Conservation (phyloP, 2,797 vertebrate species). For the Brachymystax lenok region DNA sequence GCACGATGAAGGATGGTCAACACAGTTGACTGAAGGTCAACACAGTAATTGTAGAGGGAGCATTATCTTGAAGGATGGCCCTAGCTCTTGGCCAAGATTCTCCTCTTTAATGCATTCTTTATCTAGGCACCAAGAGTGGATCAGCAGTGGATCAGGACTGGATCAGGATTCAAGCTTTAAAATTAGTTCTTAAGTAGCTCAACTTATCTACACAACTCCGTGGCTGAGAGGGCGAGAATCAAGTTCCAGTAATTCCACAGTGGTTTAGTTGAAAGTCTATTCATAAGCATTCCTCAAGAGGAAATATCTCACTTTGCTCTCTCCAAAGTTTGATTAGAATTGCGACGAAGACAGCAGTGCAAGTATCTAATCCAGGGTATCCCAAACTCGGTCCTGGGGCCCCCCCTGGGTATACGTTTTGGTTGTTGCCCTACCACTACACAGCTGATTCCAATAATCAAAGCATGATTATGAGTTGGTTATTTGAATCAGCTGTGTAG, state of each 20-base stretch:
- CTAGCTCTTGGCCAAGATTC: conserved; percentile 44
- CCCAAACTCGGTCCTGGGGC: too few relatives aligned
- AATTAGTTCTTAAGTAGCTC: conserved; percentile 4
- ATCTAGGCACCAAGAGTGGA: not conserved
- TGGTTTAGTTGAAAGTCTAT: not conserved
- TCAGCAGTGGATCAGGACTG: too few relatives aligned
- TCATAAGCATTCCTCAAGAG: conserved; percentile 16
- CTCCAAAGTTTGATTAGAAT: conserved; percentile 22
- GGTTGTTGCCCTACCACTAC: too few relatives aligned
- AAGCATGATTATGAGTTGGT: too few relatives aligned
- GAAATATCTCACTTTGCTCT: not conserved
- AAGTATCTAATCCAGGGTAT: conserved; percentile 9
- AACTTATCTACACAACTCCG: not conserved
- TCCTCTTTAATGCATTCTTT: conserved; percentile 36
- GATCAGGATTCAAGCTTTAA: not conserved
- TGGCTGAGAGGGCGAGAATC: not conserved
- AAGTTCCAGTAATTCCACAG: not conserved
- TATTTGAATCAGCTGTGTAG: too few relatives aligned
- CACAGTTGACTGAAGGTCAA: conserved; percentile 58
- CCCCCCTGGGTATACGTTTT: too few relatives aligned
- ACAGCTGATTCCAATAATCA: too few relatives aligned
- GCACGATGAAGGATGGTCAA: conserved; percentile 47
- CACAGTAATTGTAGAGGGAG: conserved; percentile 46
- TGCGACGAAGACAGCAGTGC: conserved; percentile 5
- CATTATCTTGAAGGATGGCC: conserved; percentile 56